Percentiles rank a stretch among this genome's conserved stretches.
phyloP scores from a whole-genome alignment of 2,113 vertebrate genomes.

The Neodontobutis hainanensis region DNA sequence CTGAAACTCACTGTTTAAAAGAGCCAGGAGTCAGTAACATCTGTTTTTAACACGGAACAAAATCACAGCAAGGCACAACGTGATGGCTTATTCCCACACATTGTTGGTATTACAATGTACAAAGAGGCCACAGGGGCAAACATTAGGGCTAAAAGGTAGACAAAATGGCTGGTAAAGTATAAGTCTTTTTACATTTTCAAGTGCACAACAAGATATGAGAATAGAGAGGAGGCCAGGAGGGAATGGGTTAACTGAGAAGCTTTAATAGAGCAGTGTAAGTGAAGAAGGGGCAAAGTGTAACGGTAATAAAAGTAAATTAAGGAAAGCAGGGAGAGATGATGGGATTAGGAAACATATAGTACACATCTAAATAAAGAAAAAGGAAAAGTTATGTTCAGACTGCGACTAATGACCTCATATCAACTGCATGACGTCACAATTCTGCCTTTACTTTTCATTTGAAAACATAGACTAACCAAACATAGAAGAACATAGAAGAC shows the following conservation, averaged over 20 bases:
- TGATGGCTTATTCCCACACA: slow-evolving; percentile 19
- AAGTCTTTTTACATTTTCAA: not conserved
- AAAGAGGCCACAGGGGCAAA: slow-evolving; percentile 25
- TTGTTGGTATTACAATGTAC: slow-evolving; percentile 23
- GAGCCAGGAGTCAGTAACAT: slow-evolving; percentile 27
- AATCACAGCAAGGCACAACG: slow-evolving; percentile 26
- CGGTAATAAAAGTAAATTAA: slow-evolving; percentile 54
- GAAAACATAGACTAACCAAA: too few species aligned
- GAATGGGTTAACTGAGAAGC: slow-evolving; percentile 24
- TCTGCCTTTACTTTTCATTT: too few species aligned
- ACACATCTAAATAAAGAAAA: slow-evolving; percentile 45
- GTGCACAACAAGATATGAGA: too few species aligned
- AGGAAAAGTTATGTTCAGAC: too few species aligned
- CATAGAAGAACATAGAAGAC: not conserved
- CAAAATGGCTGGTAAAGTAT: not conserved
- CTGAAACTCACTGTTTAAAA: slow-evolving; percentile 2
- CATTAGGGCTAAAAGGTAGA: slow-evolving; percentile 27
- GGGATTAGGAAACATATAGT: slow-evolving; percentile 14
- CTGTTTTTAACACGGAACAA: slow-evolving; percentile 26
- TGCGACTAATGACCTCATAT: too few species aligned
- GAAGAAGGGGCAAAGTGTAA: slow-evolving; percentile 34
- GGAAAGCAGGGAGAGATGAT: slow-evolving; percentile 3
- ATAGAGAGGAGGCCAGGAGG: slow-evolving; percentile 16
- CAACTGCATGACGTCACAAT: too few species aligned
- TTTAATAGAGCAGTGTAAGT: slow-evolving; percentile 16